Percentiles rank a stretch among this genome's conserved stretches.
phyloP scores from a whole-genome alignment of 1,140 invertebrate species.

The Sminthurinus signatus region DNA sequence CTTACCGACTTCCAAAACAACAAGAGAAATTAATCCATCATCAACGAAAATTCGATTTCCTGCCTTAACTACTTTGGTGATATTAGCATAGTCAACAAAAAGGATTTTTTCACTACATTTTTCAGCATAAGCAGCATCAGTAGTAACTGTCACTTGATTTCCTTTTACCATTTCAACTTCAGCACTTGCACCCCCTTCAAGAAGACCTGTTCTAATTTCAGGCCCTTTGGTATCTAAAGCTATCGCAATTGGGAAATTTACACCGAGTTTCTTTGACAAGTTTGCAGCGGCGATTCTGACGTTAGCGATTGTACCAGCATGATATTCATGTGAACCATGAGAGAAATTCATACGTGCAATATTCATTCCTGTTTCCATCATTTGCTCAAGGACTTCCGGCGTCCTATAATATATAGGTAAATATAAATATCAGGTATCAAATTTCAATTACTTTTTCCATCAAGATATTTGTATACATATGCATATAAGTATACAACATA shows the following conservation, averaged over 20 bases:
- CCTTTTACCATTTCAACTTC: slow-evolving; percentile 88
- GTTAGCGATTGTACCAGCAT: slow-evolving; percentile 82
- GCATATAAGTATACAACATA: no score
- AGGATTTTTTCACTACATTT: slow-evolving; percentile 70
- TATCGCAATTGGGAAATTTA: slow-evolving; percentile 79
- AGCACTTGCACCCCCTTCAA: slow-evolving; percentile 83
- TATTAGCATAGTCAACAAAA: slow-evolving; percentile 89
- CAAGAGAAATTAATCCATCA: slow-evolving; percentile 93
- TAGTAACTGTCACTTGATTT: slow-evolving; percentile 73
- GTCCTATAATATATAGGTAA: no score
- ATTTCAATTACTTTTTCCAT: no score
- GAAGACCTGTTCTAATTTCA: slow-evolving; percentile 90
- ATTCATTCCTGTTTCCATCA: slow-evolving; percentile 99
- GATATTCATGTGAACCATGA: slow-evolving; percentile 91
- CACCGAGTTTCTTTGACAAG: slow-evolving; percentile 65
- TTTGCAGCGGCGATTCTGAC: slow-evolving; percentile 75
- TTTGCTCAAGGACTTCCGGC: slow-evolving; percentile 77
- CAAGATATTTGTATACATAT: no score
- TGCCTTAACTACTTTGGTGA: slow-evolving; percentile 82
- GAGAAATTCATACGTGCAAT: slow-evolving; percentile 96
- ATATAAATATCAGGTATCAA: no score
- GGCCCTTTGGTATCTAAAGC: slow-evolving; percentile 96
- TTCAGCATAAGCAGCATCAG: slow-evolving; percentile 71
- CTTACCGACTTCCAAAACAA: slow-evolving; percentile 66
- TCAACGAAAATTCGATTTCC: slow-evolving; percentile 90